phyloP scores from a whole-genome alignment of 2,888 invertebrate genomes.

The Cenopis cana region DNA sequence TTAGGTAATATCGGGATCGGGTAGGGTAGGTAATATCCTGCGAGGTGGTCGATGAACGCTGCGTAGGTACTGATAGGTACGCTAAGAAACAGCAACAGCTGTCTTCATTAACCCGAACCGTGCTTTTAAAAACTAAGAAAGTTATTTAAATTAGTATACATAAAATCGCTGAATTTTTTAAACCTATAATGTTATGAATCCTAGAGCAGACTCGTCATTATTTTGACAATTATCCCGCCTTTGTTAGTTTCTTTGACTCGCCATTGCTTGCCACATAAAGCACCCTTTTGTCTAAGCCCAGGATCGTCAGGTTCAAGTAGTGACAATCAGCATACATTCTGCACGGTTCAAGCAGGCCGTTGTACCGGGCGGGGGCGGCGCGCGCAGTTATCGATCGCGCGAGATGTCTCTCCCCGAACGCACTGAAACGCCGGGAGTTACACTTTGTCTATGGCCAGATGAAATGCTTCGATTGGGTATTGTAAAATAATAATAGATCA shows the following conservation, averaged over 20 bases:
- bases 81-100: too few species aligned
- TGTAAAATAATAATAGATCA: too few species aligned
- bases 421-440: slow-evolving; percentile 34
- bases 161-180: background rate
- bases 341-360: slow-evolving; percentile 50
- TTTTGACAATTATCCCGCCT: background rate
- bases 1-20: too few species aligned
- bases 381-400: slow-evolving; percentile 69
- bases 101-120: too few species aligned
- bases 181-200: background rate
- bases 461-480: slow-evolving; percentile 20
- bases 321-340: slow-evolving; percentile 39
- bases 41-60: too few species aligned
- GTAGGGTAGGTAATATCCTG: too few species aligned
- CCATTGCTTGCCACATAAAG: slow-evolving; percentile 10
- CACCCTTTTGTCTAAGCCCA: slow-evolving; percentile 15
- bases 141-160: too few species aligned
- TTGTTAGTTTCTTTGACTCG: background rate
- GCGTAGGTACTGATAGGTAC: too few species aligned
- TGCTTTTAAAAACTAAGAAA: too few species aligned
- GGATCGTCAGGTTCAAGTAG: slow-evolving; percentile 20
- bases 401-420: slow-evolving; percentile 56
- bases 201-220: background rate
- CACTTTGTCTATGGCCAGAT: slow-evolving; percentile 42
- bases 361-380: slow-evolving; percentile 62